phyloP scores from a whole-genome alignment of 2,797 vertebrate species.

The Leptatherina wallacei region DNA sequence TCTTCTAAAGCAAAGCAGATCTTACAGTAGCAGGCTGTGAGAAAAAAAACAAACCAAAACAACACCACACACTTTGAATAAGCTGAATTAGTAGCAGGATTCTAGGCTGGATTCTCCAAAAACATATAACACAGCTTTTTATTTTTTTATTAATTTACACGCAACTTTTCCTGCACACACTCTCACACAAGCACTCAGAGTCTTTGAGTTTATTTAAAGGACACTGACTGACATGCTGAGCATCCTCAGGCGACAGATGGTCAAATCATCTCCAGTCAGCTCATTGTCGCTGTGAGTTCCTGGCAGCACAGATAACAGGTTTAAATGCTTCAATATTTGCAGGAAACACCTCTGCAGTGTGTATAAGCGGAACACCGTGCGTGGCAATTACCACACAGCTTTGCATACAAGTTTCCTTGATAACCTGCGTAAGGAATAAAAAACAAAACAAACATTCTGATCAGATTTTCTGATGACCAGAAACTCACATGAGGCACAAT shows the following conservation, averaged over 20 bases:
- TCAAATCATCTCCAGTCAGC: constrained; percentile 29
- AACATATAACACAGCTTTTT: constrained; percentile 48
- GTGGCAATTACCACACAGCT: constrained; percentile 33
- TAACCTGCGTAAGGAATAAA: constrained; percentile 25
- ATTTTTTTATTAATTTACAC: constrained; percentile 36
- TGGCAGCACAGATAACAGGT: constrained; percentile 38
- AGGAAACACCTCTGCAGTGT: constrained; percentile 46
- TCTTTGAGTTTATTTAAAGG: constrained; percentile 40
- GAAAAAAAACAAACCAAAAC: constrained; percentile 24
- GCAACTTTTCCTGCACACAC: constrained; percentile 23
- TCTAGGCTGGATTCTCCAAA: constrained; percentile 59
- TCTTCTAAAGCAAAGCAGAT: constrained; percentile 52
- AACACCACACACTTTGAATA: constrained; percentile 48
- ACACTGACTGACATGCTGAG: constrained; percentile 29
- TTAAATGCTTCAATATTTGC: constrained; percentile 61
- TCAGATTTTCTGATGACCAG: constrained; percentile 26
- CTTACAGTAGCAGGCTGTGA: constrained; percentile 46
- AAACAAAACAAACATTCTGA: constrained; percentile 25
- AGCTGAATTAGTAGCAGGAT: constrained; percentile 52
- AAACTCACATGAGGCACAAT: constrained; percentile 49
- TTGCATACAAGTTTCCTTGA: constrained; percentile 52
- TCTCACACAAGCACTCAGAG: constrained; percentile 20
- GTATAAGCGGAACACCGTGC: constrained; percentile 28
- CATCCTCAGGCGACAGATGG: constrained; percentile 49
- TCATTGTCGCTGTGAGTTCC: constrained; percentile 32